These are phyloP conservation scores for Margaritifera margaritifera DNA, from an alignment of 2,888 invertebrate species.

Conservation along the genomic window DNA sequence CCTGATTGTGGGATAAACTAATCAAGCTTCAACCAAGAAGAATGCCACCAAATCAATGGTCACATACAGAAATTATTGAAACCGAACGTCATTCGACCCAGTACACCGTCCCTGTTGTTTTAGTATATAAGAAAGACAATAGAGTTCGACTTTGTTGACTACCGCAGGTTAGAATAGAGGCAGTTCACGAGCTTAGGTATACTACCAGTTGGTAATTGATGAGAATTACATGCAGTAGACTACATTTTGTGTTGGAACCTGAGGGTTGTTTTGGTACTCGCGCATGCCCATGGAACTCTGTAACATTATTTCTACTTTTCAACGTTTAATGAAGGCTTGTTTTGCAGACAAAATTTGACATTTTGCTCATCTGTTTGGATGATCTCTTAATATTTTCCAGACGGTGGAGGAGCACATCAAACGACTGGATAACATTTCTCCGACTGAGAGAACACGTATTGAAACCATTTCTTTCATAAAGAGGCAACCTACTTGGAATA, in stretches of 20 bases:
- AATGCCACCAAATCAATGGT: no score
- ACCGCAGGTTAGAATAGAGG: no score
- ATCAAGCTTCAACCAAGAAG: no score
- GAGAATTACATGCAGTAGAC: constrained; percentile 9
- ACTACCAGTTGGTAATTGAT: constrained; percentile 5
- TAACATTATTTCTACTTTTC: constrained; percentile 36
- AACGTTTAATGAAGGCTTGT: constrained; percentile 36
- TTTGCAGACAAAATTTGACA: constrained; percentile 34
- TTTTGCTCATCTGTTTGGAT: constrained; percentile 33
- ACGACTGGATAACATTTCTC: not conserved
- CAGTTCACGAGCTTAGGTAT: constrained; percentile 4
- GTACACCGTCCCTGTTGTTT: constrained; percentile 9
- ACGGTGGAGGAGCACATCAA: constrained; percentile 1
- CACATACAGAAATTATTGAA: constrained; percentile 3
- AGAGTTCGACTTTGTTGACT: no score
- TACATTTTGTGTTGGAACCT: constrained; percentile 14
- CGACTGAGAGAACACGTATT: not conserved
- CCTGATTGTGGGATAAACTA: no score
- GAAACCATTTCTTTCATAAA: not conserved
- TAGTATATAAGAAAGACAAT: constrained; percentile 7
- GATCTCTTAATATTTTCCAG: constrained; percentile 35
- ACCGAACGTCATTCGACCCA: constrained; percentile 8
- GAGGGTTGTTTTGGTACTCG: constrained; percentile 19
- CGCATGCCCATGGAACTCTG: constrained; percentile 33
- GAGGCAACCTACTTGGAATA: constrained; percentile 1